These are phyloP conservation scores for Polydrusus cervinus DNA, from an alignment of 2,888 invertebrate genomes.

Conservation along the genomic window DNA sequence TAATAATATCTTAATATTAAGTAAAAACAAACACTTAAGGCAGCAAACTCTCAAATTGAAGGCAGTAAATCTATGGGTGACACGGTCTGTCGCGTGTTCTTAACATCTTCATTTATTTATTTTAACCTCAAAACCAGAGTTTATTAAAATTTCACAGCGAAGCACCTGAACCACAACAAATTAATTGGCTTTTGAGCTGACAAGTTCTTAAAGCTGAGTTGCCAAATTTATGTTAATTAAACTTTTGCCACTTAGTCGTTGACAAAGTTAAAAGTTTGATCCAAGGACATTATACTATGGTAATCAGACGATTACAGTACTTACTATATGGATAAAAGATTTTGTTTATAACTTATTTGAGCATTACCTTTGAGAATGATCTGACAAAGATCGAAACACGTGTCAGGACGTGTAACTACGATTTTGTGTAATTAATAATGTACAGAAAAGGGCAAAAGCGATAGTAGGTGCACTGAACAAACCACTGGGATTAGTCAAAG, in stretches of 20 bases:
- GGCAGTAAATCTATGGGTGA: conserved; percentile 4
- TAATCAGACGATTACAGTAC: too few relatives aligned
- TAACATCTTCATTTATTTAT: conserved; percentile 16
- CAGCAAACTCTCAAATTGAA: not conserved
- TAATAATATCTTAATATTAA: not conserved
- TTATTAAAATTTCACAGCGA: conserved; percentile 18
- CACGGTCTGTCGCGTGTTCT: conserved; percentile 8
- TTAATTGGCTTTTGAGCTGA: conserved; percentile 5
- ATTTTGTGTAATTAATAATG: too few relatives aligned
- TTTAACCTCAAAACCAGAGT: conserved; percentile 19
- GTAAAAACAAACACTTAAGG: not conserved
- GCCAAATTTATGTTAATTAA: conserved; percentile 6
- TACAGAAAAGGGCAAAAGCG: too few relatives aligned
- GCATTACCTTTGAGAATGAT: too few relatives aligned
- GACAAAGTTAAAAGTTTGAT: too few relatives aligned
- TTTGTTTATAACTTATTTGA: too few relatives aligned
- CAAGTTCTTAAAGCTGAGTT: not conserved
- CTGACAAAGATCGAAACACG: too few relatives aligned
- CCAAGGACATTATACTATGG: too few relatives aligned
- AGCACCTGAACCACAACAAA: conserved; percentile 11
- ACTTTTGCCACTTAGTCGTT: not conserved
- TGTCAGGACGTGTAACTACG: too few relatives aligned
- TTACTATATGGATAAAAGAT: too few relatives aligned
- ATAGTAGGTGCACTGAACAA: too few relatives aligned
- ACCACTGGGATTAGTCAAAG: too few relatives aligned